These are phyloP conservation scores for Addax nasomaculatus DNA, from an alignment of 2,113 vertebrate genomes.

Conservation along the genomic window DNA sequence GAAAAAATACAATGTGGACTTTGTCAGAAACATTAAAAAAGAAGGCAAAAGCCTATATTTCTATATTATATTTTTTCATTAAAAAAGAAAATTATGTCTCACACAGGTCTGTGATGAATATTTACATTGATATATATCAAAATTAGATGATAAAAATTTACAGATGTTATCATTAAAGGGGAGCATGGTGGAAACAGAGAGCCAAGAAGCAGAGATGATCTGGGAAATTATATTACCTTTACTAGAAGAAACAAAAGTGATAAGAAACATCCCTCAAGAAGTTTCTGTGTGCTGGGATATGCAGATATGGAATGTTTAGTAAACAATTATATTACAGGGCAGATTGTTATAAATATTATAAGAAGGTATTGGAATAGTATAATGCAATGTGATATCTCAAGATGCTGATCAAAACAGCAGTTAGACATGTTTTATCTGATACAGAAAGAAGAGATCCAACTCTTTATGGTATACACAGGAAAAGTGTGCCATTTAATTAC, in stretches of 20 bases:
- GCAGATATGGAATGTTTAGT: background rate
- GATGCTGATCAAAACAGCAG: background rate
- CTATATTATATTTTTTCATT: background rate
- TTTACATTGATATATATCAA: background rate
- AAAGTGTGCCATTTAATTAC: background rate
- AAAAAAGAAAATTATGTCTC: background rate
- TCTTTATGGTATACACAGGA: background rate
- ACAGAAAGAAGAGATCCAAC: background rate
- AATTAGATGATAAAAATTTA: background rate
- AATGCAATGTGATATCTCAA: background rate
- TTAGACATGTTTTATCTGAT: background rate
- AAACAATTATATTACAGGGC: background rate
- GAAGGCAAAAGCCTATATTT: background rate
- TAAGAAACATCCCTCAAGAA: background rate
- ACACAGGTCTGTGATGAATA: background rate
- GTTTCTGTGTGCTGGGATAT: background rate
- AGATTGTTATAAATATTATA: background rate
- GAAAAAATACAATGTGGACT: background rate
- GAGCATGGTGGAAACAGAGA: background rate
- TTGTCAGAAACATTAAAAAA: background rate
- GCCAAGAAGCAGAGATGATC: background rate
- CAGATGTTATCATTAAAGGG: background rate
- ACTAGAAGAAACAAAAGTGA: background rate
- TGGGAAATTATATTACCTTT: background rate
- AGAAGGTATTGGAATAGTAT: background rate